Percentiles rank a stretch among this genome's conserved stretches.
Evolutionary conservation across 2,797 vertebrate genomes (phyloP).

Genomic region (Paedocypris micromegethes): DNA sequence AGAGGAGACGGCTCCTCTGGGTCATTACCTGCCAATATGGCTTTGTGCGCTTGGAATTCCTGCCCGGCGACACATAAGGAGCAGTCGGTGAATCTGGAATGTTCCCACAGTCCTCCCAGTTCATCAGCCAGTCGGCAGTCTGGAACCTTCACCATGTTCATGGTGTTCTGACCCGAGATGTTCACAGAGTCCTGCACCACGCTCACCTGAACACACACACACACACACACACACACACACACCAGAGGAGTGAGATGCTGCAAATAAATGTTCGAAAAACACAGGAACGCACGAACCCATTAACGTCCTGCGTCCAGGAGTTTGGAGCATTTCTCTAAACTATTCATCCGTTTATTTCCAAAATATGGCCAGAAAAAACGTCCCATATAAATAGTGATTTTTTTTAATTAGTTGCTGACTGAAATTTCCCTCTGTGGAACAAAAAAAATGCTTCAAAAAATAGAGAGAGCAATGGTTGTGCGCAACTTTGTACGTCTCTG

Average conservation of each 20-base stretch:
- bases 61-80: slow-evolving; percentile 94
- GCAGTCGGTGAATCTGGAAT: slow-evolving; percentile 95
- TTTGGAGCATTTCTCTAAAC: no score
- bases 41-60: slow-evolving; percentile 98
- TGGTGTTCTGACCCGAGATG: slow-evolving; percentile 97
- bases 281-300: no score
- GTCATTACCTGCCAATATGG: slow-evolving; percentile 87
- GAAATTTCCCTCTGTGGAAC: no score
- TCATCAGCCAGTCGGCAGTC: slow-evolving; percentile 95
- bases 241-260: slow-evolving; percentile 1
- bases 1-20: no score
- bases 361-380: no score
- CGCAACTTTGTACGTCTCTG: no score
- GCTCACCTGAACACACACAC: slow-evolving; percentile 76
- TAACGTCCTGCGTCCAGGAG: no score
- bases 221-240: slow-evolving; percentile 11
- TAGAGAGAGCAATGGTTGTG: no score
- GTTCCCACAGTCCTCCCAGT: slow-evolving; percentile 94
- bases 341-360: no score
- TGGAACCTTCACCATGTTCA: slow-evolving; percentile 99
- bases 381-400: no score
- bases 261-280: not conserved
- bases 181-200: slow-evolving; percentile 98
- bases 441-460: no score
- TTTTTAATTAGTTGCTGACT: no score